phyloP scores from a whole-genome alignment of 37 sponge, comb jelly and placozoan species.

The Lycopodina hypogea region DNA sequence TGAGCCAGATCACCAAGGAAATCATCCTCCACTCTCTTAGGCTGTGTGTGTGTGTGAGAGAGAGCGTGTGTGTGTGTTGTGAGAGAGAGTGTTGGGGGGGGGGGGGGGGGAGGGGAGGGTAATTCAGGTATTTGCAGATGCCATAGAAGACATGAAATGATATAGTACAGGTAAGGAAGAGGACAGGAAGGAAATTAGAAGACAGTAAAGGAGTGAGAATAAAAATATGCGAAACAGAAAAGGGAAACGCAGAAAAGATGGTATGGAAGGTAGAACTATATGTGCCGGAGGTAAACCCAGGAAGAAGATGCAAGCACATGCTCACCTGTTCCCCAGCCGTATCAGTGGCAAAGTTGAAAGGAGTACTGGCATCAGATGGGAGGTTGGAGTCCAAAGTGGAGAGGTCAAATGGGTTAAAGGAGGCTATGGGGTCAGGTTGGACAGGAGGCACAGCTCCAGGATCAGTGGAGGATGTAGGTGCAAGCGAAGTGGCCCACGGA shows the following conservation, averaged over 20 bases:
- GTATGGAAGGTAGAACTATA: too few species aligned
- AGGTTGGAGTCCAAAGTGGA: slow-evolving; percentile 36
- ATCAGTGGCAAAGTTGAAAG: not conserved
- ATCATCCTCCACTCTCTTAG: slow-evolving; percentile 59
- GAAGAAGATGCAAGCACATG: too few species aligned
- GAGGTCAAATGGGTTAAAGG: slow-evolving; percentile 57
- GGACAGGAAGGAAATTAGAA: too few species aligned
- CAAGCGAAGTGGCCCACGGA: not conserved
- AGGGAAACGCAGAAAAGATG: too few species aligned
- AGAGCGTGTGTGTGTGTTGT: not conserved
- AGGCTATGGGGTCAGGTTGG: not conserved
- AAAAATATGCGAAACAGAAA: too few species aligned
- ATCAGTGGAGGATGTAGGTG: not conserved
- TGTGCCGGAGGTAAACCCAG: too few species aligned
- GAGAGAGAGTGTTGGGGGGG: not conserved
- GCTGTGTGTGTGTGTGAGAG: slow-evolving; percentile 21
- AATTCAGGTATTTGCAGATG: too few species aligned
- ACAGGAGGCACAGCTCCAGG: not conserved
- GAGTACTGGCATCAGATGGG: slow-evolving; percentile 13
- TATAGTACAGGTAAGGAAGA: too few species aligned
- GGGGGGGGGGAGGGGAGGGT: not conserved
- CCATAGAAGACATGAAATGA: not conserved
- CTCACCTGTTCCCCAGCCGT: too few species aligned
- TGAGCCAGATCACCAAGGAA: slow-evolving; percentile 71
- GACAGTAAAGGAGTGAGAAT: too few species aligned